Base-by-base conservation (phyloP, 2,113 vertebrate species). In the Amblyopsis rosae region DNA sequence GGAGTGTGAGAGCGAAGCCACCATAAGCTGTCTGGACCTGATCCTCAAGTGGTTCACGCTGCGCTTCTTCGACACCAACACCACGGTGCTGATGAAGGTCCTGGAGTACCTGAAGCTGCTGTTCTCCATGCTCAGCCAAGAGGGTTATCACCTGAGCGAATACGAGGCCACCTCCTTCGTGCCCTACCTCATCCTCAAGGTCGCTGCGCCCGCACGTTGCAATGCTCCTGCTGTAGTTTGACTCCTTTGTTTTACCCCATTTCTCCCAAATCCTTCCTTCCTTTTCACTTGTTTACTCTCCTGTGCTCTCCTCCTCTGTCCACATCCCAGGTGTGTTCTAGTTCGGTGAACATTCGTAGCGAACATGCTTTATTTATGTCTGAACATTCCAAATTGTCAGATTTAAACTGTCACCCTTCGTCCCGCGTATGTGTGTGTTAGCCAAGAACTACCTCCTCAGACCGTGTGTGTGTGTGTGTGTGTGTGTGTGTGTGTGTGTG, bases 11-110 rank as follows among this genome's bases (percentile, higher is more conserved):
- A 94, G 93, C 67, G 96, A 98, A 0, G 98, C 96, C 65, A 95
- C 95, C 50, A 93, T 99, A 67, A 82, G 94, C 88, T 98, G 96
- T 76, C 86, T 99, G 85, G 98, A 99, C 91, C 92, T 99, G 67
- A 93, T 99, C 67, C 88, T 99, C 55, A 99, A 99, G 83, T 99
- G 98, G 98, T 93, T 99, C 68, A 99, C 96, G 0, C 87, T 99
- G 72, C 90, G 98, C 0, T 99, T 99, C 92, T 99, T 99, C 71
- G 98, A 99, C 87, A 99, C 97, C 41, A 99, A 99, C 86, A 99
- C 97, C 78, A 99, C 95, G 1, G 94, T 99, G 59, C 84, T 99
- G 75, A 99, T 99, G 98, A 99, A 98, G 85, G 71, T 94, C 3
- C 88, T 99, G 87, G 98, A 99, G 74, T 99, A 98, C 82, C 93